Evolutionary conservation across 2,888 invertebrate genomes (phyloP).

Genomic region (Agrenia bidenticulata): DNA sequence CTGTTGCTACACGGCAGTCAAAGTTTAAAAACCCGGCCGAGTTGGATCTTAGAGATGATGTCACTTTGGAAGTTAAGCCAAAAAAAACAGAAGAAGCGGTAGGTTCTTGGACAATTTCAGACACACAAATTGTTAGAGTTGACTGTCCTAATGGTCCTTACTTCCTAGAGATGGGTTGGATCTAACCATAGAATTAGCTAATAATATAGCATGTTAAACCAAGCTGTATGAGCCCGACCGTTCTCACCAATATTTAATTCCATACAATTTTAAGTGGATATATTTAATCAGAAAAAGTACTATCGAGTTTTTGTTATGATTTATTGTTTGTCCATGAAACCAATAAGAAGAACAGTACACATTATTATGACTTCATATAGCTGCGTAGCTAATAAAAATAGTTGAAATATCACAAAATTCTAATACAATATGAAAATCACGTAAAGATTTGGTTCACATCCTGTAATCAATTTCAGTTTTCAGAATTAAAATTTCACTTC

Average conservation of each 20-base stretch:
- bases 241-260: no score
- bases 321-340: no score
- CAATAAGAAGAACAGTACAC: no score
- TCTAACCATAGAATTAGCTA: conserved; percentile 14
- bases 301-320: no score
- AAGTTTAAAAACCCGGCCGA: neutral
- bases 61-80: neutral
- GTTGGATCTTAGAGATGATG: neutral
- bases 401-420: no score
- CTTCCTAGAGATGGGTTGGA: conserved; percentile 35
- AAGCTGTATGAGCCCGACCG: no score
- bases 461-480: neutral
- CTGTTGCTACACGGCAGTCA: neutral
- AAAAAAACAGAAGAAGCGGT: neutral
- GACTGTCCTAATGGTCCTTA: conserved; percentile 31
- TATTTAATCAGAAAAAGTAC: no score
- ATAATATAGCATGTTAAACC: neutral
- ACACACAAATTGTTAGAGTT: conserved; percentile 16
- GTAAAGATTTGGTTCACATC: no score
- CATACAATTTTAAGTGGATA: no score
- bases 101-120: neutral
- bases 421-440: no score
- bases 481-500: neutral
- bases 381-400: no score
- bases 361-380: no score